Base-by-base conservation (phyloP, 1,140 invertebrate species). In the Drosophila pseudoananassae region DNA sequence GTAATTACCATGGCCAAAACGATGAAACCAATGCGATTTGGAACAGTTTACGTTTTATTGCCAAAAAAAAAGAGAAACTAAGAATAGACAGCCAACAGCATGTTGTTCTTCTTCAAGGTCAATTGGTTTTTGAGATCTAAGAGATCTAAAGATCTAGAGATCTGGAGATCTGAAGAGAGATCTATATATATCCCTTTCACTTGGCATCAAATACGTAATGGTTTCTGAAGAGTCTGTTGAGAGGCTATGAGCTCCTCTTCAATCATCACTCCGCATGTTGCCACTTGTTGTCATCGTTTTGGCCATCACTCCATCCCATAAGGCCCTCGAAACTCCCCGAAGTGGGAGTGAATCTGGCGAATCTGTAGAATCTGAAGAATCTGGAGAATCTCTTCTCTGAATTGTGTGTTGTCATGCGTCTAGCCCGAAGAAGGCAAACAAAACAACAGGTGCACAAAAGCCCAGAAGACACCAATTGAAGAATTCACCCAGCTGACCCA, bases 381-480 rank as follows among this genome's bases (percentile, higher is more conserved):
- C n/a, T n/a, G n/a, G n/a, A n/a, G n/a, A n/a, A 50, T 36, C 23
- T 25, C 23, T 25, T 25, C 4, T 33, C n/a, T 58, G 31, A 50
- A 51, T 76, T 75, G 43, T 65, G 60, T 74, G 49, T 43, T 76
- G 61, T 76, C 73, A 66, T 76, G 49, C 71, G 71, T 76, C 53
- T 65, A 31, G 46, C 9, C 57, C 31, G 27, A 68, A 75, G 20
- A 46, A 46, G 14, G 2, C 17, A 7, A 14, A 45, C 14, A 17
- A 15, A 45, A 45, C 40, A 46, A 46, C 71, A 75, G 71, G 71
- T 75, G 70, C 27, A 51, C 33, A 25, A 23, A 27, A 46, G 17
- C 46, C 27, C 45, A 54, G 6, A 38, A 38, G 46, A 63, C 70
- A 33, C 29, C 65, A 69, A 71, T 70, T 74, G 59, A 74, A 55